A percentile compares a stretch with the other conserved stretches of the same genome.
Evolutionary conservation across 2,797 vertebrate genomes (phyloP).

Genomic region (Arctocebus calabarensis): DNA sequence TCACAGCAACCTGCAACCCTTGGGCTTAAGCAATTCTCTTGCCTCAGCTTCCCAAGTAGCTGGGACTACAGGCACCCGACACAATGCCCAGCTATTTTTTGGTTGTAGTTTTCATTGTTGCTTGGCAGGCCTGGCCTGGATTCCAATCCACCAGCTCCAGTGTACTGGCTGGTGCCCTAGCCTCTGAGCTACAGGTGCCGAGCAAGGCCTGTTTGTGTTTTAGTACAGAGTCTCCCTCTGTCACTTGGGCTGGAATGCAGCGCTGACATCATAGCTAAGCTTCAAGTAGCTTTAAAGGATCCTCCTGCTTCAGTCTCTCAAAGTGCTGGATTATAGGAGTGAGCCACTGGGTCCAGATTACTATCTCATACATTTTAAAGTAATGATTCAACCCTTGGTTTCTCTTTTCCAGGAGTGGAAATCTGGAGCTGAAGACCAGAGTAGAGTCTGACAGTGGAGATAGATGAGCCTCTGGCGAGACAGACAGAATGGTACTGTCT

Average conservation of each 20-base stretch:
- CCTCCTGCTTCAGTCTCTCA: background rate
- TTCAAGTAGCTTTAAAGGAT: background rate
- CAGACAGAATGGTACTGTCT: background rate
- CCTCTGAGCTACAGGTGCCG: too few relatives aligned
- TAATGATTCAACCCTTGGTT: background rate
- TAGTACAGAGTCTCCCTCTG: background rate
- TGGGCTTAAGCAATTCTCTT: too few relatives aligned
- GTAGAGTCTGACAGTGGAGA: background rate
- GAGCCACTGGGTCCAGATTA: background rate
- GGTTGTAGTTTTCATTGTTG: too few relatives aligned
- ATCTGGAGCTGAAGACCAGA: constrained; percentile 29
- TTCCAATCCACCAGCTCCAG: too few relatives aligned
- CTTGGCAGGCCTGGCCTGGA: too few relatives aligned
- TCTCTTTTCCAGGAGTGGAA: constrained; percentile 4
- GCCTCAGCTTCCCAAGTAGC: too few relatives aligned
- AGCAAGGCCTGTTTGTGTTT: background rate
- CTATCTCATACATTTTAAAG: background rate
- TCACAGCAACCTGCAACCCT: too few relatives aligned
- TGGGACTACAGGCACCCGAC: too few relatives aligned
- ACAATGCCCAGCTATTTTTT: too few relatives aligned
- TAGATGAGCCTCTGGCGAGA: background rate
- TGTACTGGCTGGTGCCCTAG: too few relatives aligned
- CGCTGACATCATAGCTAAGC: background rate
- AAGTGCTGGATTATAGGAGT: background rate
- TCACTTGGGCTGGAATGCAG: background rate